Evolutionary conservation across 1,140 invertebrate species (phyloP).

Genomic region (Saccostrea cuccullata): DNA sequence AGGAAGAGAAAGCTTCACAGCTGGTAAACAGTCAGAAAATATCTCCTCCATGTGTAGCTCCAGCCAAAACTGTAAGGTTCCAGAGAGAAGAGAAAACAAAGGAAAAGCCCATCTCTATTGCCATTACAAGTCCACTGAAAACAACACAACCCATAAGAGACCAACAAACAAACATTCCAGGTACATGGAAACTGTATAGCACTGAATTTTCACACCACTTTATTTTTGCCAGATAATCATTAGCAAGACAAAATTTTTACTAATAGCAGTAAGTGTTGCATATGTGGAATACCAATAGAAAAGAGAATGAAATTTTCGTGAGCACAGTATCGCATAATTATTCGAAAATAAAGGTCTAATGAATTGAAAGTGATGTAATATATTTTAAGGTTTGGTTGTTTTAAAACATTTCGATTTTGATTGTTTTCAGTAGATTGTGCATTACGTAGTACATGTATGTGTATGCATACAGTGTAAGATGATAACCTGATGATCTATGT

Average conservation of each 20-base stretch:
- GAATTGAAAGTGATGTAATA: neutral
- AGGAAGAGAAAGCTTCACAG: neutral
- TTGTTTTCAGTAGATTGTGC: too few relatives aligned
- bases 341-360: too few relatives aligned
- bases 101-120: neutral
- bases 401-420: too few relatives aligned
- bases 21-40: neutral
- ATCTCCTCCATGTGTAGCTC: neutral
- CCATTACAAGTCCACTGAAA: constrained; percentile 11
- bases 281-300: too few relatives aligned
- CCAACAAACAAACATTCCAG: neutral
- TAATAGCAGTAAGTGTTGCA: too few relatives aligned
- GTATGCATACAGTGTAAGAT: neutral
- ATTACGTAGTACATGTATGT: neutral
- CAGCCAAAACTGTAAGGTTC: neutral
- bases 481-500: neutral
- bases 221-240: too few relatives aligned
- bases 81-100: neutral
- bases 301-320: too few relatives aligned
- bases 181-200: neutral
- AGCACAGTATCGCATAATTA: too few relatives aligned
- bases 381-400: neutral
- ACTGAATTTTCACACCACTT: too few relatives aligned
- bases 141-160: neutral
- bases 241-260: too few relatives aligned